Evolutionary conservation across 2,888 invertebrate species (phyloP).

Genomic region (Epistrophella euchroma): DNA sequence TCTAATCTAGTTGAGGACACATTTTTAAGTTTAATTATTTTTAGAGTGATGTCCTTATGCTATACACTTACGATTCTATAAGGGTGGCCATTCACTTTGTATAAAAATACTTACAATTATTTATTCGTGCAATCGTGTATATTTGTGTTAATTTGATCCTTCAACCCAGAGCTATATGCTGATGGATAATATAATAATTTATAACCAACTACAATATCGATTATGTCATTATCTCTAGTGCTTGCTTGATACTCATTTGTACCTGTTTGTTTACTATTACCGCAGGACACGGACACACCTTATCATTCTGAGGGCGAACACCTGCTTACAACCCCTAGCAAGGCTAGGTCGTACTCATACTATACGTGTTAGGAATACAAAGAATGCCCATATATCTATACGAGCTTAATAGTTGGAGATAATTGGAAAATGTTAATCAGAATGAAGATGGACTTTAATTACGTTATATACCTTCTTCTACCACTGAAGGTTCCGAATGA

Average conservation of each 20-base stretch:
- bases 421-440: conserved; percentile 42
- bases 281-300: conserved; percentile 67
- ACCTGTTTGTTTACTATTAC: conserved; percentile 56
- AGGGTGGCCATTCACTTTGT: conserved; percentile 28
- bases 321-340: conserved; percentile 31
- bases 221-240: conserved; percentile 66
- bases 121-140: conserved; percentile 1
- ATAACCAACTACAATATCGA: conserved; percentile 60
- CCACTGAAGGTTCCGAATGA: background rate
- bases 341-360: conserved; percentile 32
- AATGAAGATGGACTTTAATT: conserved; percentile 45
- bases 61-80: too few species aligned
- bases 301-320: conserved; percentile 55
- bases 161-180: conserved; percentile 8
- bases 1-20: too few species aligned
- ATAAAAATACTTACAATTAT: conserved; percentile 28
- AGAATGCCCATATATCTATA: conserved; percentile 19
- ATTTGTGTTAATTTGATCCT: conserved; percentile 57
- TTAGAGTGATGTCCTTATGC: too few species aligned
- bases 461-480: background rate
- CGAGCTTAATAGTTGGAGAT: conserved; percentile 12
- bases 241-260: conserved; percentile 36
- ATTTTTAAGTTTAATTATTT: too few species aligned
- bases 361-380: conserved; percentile 36
- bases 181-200: conserved; percentile 67